Conservation (phyloP, 2,113 vertebrate genomes). For the Peromyscus polionotus region DNA sequence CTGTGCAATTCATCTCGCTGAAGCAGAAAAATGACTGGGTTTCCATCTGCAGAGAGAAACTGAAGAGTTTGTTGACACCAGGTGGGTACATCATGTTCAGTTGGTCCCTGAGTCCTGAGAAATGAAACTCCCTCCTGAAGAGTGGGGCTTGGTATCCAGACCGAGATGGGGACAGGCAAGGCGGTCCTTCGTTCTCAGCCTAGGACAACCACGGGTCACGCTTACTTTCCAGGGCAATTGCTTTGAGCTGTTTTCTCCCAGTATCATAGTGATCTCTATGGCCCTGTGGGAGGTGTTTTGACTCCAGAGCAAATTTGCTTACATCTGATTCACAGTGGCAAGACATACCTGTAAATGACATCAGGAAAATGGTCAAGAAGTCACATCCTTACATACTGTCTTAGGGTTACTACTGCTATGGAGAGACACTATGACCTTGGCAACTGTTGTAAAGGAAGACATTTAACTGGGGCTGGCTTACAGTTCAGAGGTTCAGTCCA, state of each 20-base stretch:
- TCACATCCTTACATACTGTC: not conserved
- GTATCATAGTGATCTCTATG: not conserved
- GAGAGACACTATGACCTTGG: too few species aligned
- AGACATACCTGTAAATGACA: not conserved
- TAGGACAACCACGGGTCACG: too few species aligned
- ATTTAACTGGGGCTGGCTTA: not conserved
- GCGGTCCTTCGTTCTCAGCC: not conserved
- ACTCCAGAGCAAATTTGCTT: not conserved
- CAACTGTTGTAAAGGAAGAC: not conserved
- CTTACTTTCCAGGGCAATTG: not conserved
- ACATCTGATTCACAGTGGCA: not conserved
- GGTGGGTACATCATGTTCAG: conserved; percentile 46
- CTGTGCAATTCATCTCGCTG: conserved; percentile 80
- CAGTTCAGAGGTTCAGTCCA: not conserved
- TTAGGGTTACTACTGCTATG: not conserved
- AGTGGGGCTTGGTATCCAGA: conserved; percentile 42
- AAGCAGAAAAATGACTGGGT: conserved; percentile 83
- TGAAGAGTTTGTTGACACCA: conserved; percentile 25
- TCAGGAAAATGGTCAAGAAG: not conserved
- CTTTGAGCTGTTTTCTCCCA: not conserved
- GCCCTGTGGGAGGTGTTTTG: not conserved
- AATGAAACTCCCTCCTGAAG: conserved; percentile 33
- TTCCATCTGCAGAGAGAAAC: conserved; percentile 79
- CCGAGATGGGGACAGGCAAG: not conserved
- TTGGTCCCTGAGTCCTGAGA: not conserved